These are phyloP conservation scores for Dynastes hyllus DNA, from an alignment of 2,888 invertebrate genomes.

Conservation along the genomic window DNA sequence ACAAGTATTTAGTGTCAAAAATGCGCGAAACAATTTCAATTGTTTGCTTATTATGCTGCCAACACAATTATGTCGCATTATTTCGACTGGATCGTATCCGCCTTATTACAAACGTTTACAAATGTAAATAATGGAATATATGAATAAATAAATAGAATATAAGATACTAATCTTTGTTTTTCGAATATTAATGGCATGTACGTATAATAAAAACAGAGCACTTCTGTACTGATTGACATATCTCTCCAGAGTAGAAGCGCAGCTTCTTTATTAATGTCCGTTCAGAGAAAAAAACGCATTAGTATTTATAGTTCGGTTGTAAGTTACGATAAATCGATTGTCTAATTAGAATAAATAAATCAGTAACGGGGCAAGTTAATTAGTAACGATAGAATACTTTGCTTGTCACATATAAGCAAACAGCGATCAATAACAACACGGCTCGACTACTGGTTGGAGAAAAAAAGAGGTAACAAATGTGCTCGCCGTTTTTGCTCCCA, in stretches of 20 bases:
- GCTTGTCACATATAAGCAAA: conserved; percentile 29
- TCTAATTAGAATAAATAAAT: conserved; percentile 45
- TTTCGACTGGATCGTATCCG: conserved; percentile 17
- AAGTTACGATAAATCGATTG: conserved; percentile 14
- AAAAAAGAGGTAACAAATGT: conserved; percentile 3
- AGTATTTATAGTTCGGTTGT: conserved; percentile 13
- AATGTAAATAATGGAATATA: conserved; percentile 44
- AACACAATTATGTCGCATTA: conserved; percentile 10
- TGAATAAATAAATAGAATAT: conserved; percentile 43
- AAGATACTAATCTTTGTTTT: conserved; percentile 43
- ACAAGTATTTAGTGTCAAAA: conserved; percentile 25
- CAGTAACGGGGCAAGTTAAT: conserved; percentile 25
- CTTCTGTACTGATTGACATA: conserved; percentile 33
- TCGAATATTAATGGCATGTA: conserved; percentile 28
- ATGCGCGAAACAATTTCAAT: conserved; percentile 32
- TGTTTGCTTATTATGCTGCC: conserved; percentile 35
- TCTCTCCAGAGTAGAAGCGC: not conserved
- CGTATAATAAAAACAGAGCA: conserved; percentile 12
- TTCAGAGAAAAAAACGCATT: conserved; percentile 2
- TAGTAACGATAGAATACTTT: conserved; percentile 23
- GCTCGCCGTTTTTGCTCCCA: conserved; percentile 27
- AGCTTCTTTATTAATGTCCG: conserved; percentile 7
- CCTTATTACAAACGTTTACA: conserved; percentile 31
- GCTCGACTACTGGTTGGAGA: not conserved
- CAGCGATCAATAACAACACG: conserved; percentile 25